These are phyloP conservation scores for Pachypsylla venusta DNA, from an alignment of 1,140 invertebrate species.

Conservation along the genomic window DNA sequence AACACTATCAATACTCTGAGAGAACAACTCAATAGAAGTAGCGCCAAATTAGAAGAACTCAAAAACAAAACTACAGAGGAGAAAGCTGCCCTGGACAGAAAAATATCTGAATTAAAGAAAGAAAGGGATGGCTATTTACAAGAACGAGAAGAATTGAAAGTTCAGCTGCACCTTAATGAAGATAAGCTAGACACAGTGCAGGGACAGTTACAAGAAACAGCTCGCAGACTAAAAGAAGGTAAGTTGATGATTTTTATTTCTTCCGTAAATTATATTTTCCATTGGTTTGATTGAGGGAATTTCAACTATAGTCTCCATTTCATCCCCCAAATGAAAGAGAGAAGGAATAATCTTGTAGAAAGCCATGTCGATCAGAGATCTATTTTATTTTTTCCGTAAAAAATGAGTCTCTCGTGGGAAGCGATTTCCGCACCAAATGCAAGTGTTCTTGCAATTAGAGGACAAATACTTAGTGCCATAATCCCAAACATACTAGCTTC, in stretches of 20 bases:
- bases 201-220: conserved; percentile 56
- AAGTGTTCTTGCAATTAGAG: too few species aligned
- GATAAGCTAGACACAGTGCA: conserved; percentile 57
- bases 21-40: conserved; percentile 51
- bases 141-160: conserved; percentile 56
- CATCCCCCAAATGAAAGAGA: too few species aligned
- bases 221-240: conserved; percentile 63
- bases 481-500: too few species aligned
- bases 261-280: too few species aligned
- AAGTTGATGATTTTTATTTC: conserved; percentile 26
- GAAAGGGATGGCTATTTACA: conserved; percentile 51
- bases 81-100: conserved; percentile 46
- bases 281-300: too few species aligned
- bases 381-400: too few species aligned
- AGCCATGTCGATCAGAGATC: too few species aligned
- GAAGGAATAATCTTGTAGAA: too few species aligned
- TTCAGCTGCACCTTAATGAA: conserved; percentile 57
- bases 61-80: conserved; percentile 51
- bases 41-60: conserved; percentile 49
- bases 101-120: conserved; percentile 47
- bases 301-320: too few species aligned
- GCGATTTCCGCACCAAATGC: too few species aligned
- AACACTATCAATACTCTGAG: conserved; percentile 50
- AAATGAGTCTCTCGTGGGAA: too few species aligned
- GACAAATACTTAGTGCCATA: too few species aligned